Evolutionary conservation across 2,888 invertebrate genomes (phyloP), one percentile per base, ranked within the genome.

Genomic region (Meloe dianella): DNA sequence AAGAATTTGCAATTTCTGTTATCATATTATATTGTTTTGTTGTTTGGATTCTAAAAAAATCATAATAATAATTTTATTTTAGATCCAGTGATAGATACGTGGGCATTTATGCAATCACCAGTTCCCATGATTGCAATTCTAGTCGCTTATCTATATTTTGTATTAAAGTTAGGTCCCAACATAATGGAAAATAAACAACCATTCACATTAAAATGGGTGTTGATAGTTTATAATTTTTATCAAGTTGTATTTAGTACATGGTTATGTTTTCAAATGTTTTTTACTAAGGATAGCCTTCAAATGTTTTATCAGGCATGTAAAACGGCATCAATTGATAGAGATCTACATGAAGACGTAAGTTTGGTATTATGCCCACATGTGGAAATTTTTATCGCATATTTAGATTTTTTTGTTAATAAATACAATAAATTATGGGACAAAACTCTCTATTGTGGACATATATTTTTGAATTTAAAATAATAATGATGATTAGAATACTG

Each of bases 171-270:
- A 58, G 93, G 93, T 0, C 93, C 93, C 1, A 86, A 89, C 41
- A 89, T 89, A 78, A 93, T 94, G 93, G 87, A 89, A 69, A 91
- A 92, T 66, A 85, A 89, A 69, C 89, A 91, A 69, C 89, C 93
- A 0, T 91, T 90, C 77, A 89, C 93, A 73, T 80, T 96, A 64
- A 91, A 93, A 77, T 86, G 87, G 57, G 80, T 91, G 0, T 88
- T 96, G 79, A 87, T 94, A 20, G 79, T 87, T 0, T 97, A 97
- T 84, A 97, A 97, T 80, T 88, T 92, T n/a, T 90, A 91, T 64
- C 96, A 97, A 88, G 95, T 97, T 6, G 57, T 92, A 14, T 91
- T 95, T 84, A 96, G 95, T 77, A 82, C 90, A 14, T 96, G 89
- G 86, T 85, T 96, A 74, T 86, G 88, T 69, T 80, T 85, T 24